Evolutionary conservation across 2,113 vertebrate species (phyloP), one percentile per base, ranked within the genome.

Genomic region (Furnarius figulus): DNA sequence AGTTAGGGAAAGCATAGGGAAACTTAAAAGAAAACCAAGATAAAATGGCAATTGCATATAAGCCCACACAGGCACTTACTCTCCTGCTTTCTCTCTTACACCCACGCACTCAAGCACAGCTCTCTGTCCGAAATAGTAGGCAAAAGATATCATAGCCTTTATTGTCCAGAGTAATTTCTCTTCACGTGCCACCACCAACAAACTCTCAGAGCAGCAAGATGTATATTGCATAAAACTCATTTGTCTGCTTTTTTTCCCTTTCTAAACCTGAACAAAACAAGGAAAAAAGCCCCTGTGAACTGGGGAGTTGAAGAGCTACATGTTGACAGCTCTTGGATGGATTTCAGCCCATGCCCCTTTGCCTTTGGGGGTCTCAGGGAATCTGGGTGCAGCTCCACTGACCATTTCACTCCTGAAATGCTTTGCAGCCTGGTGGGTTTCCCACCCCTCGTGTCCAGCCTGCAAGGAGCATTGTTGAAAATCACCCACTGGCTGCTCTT

Each of bases 81-180:
- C 63, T 85, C 53, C 49, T 91, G 88, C 59, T 95, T 89, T 89
- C 77, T 91, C 24, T 91, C 50, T 79, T 50, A 73, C 59, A 67
- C 85, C 92, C 90, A 93, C 71, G 0, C 59, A 50, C 58, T 92
- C 50, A 61, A 68, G 55, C 33, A 61, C 13, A 20, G 94, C 55
- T 90, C 90, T 88, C 75, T 79, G 82, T 90, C 87, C 24, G 0
- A 90, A 96, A 86, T 63, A 91, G 85, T 3, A 91, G 44, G 82
- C 33, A 67, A 85, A 93, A 83, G 39, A 62, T 59, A 85, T 63
- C 63, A 22, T 22, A 85, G 55, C 35, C 47, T 83, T 96, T 88
- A 80, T 91, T 84, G 85, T 91, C 79, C 67, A 14, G 67, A 77
- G 85, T 87, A 77, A 88, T 94, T 97, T 91, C 53, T 94, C 74